Evolutionary conservation across 2,113 vertebrate species (phyloP).

Genomic region (Heterocephalus glaber): DNA sequence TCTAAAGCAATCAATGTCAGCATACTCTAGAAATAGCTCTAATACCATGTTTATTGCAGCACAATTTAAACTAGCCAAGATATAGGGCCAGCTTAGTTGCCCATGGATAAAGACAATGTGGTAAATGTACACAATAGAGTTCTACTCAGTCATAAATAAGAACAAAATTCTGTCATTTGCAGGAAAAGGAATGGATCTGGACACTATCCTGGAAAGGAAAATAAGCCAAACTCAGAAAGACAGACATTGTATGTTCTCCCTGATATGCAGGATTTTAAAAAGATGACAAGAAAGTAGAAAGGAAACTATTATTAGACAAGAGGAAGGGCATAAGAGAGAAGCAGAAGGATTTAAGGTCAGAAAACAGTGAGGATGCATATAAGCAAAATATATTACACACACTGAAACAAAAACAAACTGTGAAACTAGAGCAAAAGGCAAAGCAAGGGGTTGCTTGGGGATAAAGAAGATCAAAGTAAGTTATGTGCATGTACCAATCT

Average conservation of each 20-base stretch:
- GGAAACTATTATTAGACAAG: neutral
- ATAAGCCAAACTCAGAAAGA: neutral
- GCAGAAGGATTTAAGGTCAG: neutral
- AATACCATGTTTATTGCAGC: neutral
- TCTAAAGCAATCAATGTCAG: neutral
- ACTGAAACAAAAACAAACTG: neutral
- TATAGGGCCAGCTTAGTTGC: neutral
- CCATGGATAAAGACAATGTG: neutral
- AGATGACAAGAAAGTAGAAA: neutral
- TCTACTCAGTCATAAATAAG: neutral
- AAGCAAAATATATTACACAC: neutral
- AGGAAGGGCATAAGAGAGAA: neutral
- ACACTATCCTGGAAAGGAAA: neutral
- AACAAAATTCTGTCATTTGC: neutral
- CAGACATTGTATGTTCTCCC: neutral
- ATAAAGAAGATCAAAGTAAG: neutral
- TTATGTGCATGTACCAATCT: neutral
- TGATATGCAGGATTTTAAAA: neutral
- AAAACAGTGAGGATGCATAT: neutral
- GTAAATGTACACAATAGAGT: neutral
- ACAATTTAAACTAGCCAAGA: neutral
- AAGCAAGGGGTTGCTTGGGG: rapidly evolving
- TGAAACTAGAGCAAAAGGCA: neutral
- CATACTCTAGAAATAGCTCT: neutral
- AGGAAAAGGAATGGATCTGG: neutral